Evolutionary conservation across 92 coral and sea anemone species (phyloP).

Genomic region (Chrysogorgia sp.): DNA sequence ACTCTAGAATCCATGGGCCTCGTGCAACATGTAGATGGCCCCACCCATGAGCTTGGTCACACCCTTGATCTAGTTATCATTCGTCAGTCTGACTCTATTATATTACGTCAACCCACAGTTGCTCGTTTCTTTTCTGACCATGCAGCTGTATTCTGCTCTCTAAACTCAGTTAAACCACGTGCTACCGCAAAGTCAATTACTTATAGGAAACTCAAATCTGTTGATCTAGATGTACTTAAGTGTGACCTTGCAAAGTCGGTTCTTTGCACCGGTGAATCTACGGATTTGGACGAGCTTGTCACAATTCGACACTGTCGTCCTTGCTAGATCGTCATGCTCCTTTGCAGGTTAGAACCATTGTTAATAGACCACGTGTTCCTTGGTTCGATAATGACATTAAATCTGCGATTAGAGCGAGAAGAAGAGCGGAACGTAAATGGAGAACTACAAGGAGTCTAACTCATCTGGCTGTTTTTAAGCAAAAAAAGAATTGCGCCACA

Average conservation of each 20-base stretch:
- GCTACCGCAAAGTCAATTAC: slow-evolving; percentile 42
- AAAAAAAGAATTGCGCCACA: slow-evolving; percentile 63
- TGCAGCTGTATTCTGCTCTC: slow-evolving; percentile 44
- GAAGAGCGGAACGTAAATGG: slow-evolving; percentile 69
- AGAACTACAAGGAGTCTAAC: slow-evolving; percentile 39
- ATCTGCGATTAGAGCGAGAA: slow-evolving; percentile 48
- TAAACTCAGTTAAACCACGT: slow-evolving; percentile 60
- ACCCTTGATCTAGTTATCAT: slow-evolving; percentile 52
- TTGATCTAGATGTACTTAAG: slow-evolving; percentile 40
- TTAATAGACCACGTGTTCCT: too few relatives aligned
- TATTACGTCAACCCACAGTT: slow-evolving; percentile 17
- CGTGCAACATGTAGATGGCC: slow-evolving; percentile 20
- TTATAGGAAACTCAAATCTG: slow-evolving; percentile 56
- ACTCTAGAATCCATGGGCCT: slow-evolving; percentile 40
- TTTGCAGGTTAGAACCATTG: slow-evolving; percentile 29
- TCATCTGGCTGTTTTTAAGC: slow-evolving; percentile 54
- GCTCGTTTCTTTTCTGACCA: slow-evolving; percentile 66
- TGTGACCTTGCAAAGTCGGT: slow-evolving; percentile 52
- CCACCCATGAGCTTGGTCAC: slow-evolving; percentile 36
- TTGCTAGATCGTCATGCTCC: slow-evolving; percentile 60
- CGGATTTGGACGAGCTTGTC: slow-evolving; percentile 51
- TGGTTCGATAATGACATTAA: slow-evolving; percentile 51
- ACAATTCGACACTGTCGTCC: slow-evolving; percentile 58
- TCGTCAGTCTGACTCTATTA: slow-evolving; percentile 47
- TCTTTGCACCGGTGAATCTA: slow-evolving; percentile 32